Percentiles rank a stretch among this genome's conserved stretches.
Conservation (phyloP, 2,113 vertebrate species). For the Saiga tatarica region DNA sequence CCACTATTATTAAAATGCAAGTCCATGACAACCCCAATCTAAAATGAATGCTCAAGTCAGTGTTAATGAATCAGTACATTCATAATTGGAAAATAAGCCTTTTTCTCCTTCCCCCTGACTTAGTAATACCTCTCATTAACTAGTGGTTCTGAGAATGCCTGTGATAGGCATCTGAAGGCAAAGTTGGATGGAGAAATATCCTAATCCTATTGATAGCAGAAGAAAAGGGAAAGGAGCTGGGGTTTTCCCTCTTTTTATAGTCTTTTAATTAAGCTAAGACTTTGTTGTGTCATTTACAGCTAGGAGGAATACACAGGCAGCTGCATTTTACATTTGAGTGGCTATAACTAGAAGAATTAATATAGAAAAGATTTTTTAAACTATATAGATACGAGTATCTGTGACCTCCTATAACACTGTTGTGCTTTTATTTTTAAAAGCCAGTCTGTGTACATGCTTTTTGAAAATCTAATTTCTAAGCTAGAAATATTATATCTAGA, state of each 20-base stretch:
- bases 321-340: conserved; percentile 50
- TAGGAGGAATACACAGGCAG: conserved; percentile 57
- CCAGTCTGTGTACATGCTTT: background rate
- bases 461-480: conserved; percentile 27
- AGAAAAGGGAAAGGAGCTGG: conserved; percentile 68
- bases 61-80: conserved; percentile 25
- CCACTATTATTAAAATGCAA: conserved; percentile 14
- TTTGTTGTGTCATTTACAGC: conserved; percentile 58
- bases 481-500: background rate
- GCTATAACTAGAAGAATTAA: conserved; percentile 61
- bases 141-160: conserved; percentile 57
- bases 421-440: conserved; percentile 49
- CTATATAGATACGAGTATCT: conserved; percentile 44
- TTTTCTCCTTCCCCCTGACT: conserved; percentile 16
- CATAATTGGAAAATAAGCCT: conserved; percentile 56
- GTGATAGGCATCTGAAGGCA: conserved; percentile 68
- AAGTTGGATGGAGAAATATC: conserved; percentile 71
- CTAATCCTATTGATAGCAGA: conserved; percentile 76
- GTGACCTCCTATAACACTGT: conserved; percentile 34
- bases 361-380: conserved; percentile 37
- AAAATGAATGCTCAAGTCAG: background rate
- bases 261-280: conserved; percentile 76
- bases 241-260: conserved; percentile 53
- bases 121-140: conserved; percentile 72
- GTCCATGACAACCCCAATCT: conserved; percentile 31